phyloP scores from a whole-genome alignment of 1,140 invertebrate genomes.

The Hylyphantes graminicola region DNA sequence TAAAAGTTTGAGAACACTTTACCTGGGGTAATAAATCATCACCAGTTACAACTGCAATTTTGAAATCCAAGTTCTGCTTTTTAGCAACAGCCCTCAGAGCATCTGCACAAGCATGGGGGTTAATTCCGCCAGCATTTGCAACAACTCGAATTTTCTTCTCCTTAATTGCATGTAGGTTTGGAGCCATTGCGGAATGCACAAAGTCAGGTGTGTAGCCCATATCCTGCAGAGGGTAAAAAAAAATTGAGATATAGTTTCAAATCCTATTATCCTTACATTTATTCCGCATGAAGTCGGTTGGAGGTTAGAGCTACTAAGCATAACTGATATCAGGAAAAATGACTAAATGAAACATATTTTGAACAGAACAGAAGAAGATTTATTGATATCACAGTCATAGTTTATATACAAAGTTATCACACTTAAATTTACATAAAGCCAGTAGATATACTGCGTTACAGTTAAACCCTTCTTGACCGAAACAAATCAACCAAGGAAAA shows the following conservation, averaged over 20 bases:
- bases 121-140: conserved; percentile 73
- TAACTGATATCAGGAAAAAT: too few relatives aligned
- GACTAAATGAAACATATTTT: too few relatives aligned
- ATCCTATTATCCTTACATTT: neutral
- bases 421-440: too few relatives aligned
- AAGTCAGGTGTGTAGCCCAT: conserved; percentile 73
- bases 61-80: conserved; percentile 67
- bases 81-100: conserved; percentile 67
- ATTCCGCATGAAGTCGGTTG: neutral
- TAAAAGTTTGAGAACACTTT: neutral
- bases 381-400: neutral
- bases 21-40: conserved; percentile 69
- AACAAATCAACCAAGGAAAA: too few relatives aligned
- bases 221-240: conserved; percentile 62
- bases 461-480: too few relatives aligned
- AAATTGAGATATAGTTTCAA: neutral
- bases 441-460: too few relatives aligned
- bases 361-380: too few relatives aligned
- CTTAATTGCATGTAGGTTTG: conserved; percentile 70
- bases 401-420: too few relatives aligned
- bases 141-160: conserved; percentile 70
- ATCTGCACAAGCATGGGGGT: conserved; percentile 70
- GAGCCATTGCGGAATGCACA: conserved; percentile 69
- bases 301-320: too few relatives aligned
- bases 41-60: conserved; percentile 70